Base-by-base conservation (phyloP, 2,113 vertebrate species). In the Gymnocephalus cernua region DNA sequence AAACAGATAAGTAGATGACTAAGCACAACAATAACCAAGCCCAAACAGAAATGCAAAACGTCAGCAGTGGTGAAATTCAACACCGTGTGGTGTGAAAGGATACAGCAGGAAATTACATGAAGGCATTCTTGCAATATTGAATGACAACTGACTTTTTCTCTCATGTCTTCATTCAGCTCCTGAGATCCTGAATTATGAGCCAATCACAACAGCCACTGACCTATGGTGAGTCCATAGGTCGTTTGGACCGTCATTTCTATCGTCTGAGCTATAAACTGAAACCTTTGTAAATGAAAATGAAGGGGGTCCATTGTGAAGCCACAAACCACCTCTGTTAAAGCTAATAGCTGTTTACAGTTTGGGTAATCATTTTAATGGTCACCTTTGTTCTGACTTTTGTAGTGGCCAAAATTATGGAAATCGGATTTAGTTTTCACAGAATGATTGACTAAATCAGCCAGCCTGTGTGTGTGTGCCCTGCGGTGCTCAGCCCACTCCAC, bases 111-210 rank as follows among this genome's bases (percentile, higher is more conserved):
- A 57, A 45, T 77, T 14, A 53, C 35, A 45, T 2, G 0, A 6
- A 53, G 9, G 50, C 21, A 1, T 57, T 63, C 35, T 69, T 41
- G 12, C 2, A 35, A 21, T 32, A 21, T 29, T 18, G 0, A 76
- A 27, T 65, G 12, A 59, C 44, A 4, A 0, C 35, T 76, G 64
- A 57, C 23, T 67, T 65, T 18, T 57, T 68, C 38, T 32, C 32
- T 35, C 35, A 27, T 88, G 77, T 90, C 66, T 69, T 44, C 25
- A 45, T 93, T 68, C 88, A 99, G 98, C 98, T 89, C 98, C 98
- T 86, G 98, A 99, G 95, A 96, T 99, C 76, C 94, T 99, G 71
- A 98, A 97, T 83, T 99, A 99, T n/a, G 98, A 99, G 87, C 98
- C 98, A 6, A 98, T 99, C 92, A 98, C 97, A n/a, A 99, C 97